phyloP scores from a whole-genome alignment of 2,797 vertebrate species.

The Limosa lapponica region DNA sequence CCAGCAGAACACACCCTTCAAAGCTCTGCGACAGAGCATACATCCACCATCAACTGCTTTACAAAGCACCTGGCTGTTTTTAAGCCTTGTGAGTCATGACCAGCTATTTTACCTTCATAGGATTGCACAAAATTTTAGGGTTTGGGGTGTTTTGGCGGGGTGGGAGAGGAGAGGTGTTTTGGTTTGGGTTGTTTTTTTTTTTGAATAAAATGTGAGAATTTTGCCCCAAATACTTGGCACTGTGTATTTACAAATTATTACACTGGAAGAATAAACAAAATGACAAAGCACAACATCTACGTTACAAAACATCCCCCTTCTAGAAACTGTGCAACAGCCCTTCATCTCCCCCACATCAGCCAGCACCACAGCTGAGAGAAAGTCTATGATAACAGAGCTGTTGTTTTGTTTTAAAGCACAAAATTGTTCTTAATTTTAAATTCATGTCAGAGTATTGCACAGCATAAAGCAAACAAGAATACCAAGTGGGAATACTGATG shows the following conservation, averaged over 20 bases:
- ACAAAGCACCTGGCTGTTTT: neutral
- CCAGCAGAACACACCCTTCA: neutral
- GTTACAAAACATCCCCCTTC: neutral
- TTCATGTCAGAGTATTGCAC: neutral
- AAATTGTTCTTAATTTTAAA: constrained; percentile 1
- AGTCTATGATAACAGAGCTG: neutral
- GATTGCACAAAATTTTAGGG: neutral
- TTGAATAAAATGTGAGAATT: neutral
- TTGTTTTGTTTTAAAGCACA: neutral
- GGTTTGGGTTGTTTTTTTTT: neutral
- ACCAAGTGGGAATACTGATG: constrained; percentile 32
- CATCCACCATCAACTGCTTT: neutral
- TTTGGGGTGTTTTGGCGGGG: neutral
- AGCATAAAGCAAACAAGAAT: constrained; percentile 23
- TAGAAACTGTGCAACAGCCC: neutral
- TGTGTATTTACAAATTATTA: neutral
- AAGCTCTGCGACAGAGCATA: neutral
- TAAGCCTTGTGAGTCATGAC: neutral
- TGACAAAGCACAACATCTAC: neutral
- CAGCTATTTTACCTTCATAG: neutral
- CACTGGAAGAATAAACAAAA: neutral
- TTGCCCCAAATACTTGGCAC: neutral
- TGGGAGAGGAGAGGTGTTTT: neutral
- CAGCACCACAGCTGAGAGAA: neutral
- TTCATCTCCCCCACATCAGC: neutral